Percentiles rank a stretch among this genome's conserved stretches.
Evolutionary conservation across 2,797 vertebrate species (phyloP).

Genomic region (Thunnus albacares): DNA sequence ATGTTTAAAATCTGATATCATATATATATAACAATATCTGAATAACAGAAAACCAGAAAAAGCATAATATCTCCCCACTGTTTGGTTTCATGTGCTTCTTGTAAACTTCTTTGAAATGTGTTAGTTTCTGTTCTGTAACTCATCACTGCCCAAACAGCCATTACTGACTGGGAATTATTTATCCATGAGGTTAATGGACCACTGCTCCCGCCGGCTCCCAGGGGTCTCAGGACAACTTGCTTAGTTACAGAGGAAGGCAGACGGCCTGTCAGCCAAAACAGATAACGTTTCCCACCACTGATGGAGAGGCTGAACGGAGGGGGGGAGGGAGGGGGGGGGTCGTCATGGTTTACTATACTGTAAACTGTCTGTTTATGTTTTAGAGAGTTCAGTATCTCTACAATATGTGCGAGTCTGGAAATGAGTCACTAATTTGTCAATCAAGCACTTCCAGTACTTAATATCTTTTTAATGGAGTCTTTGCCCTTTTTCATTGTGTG

Average conservation of each 20-base stretch:
- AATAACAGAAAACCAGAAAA: too few relatives aligned
- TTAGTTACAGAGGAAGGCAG: conserved; percentile 36
- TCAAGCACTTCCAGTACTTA: conserved; percentile 14
- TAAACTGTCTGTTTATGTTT: background rate
- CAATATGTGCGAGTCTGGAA: background rate
- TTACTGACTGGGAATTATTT: conserved; percentile 54
- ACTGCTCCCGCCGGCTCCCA: conserved; percentile 34
- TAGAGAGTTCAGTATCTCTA: background rate
- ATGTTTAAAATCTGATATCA: too few relatives aligned
- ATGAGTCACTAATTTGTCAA: conserved; percentile 26
- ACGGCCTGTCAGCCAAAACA: conserved; percentile 17
- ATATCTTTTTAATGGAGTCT: conserved; percentile 52
- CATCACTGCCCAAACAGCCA: conserved; percentile 5
- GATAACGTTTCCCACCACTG: background rate
- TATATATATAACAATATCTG: too few relatives aligned
- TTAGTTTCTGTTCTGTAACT: background rate
- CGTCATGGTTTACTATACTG: background rate
- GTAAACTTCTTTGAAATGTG: too few relatives aligned
- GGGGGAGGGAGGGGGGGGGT: background rate
- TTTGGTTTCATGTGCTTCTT: background rate
- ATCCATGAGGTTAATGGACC: conserved; percentile 67
- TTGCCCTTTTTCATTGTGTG: background rate
- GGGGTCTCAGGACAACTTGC: conserved; percentile 29
- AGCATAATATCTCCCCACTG: background rate
- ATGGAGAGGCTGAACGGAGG: background rate